Conservation (phyloP, 2,797 vertebrate species). For the Alfaro cultratus region DNA sequence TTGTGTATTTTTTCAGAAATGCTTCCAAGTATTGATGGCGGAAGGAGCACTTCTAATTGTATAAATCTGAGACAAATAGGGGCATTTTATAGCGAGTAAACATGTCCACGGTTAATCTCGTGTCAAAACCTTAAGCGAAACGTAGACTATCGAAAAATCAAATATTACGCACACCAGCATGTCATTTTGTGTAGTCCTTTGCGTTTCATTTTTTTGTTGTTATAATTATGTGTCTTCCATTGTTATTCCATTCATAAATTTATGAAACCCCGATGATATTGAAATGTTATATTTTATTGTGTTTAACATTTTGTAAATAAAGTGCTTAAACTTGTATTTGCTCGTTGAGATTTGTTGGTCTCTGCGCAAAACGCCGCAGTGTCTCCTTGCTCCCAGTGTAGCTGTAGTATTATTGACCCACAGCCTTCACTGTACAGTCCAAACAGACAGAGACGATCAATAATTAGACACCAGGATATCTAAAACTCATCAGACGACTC, state of each 20-base stretch:
- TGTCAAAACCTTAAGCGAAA: constrained; percentile 80
- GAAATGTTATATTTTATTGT: constrained; percentile 92
- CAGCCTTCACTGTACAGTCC: constrained; percentile 59
- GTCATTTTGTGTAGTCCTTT: constrained; percentile 79
- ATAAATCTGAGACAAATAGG: constrained; percentile 74
- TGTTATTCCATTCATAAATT: constrained; percentile 82
- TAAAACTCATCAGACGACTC: constrained; percentile 69
- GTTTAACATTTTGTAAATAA: constrained; percentile 91
- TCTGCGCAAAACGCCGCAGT: constrained; percentile 12
- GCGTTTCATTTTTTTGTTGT: constrained; percentile 31
- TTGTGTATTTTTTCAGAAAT: constrained; percentile 52
- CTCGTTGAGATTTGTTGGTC: constrained; percentile 49
- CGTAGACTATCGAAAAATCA: constrained; percentile 81
- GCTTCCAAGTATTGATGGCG: constrained; percentile 80
- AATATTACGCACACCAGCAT: constrained; percentile 83
- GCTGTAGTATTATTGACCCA: constrained; percentile 66
- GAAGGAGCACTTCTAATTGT: constrained; percentile 73
- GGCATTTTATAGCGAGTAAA: constrained; percentile 75
- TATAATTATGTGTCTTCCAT: constrained; percentile 63
- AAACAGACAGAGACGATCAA: constrained; percentile 61
- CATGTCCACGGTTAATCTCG: constrained; percentile 76
- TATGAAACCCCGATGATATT: constrained; percentile 84
- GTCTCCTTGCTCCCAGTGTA: constrained; percentile 37
- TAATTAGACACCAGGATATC: constrained; percentile 73
- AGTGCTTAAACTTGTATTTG: constrained; percentile 81